phyloP scores from a whole-genome alignment of 2,888 invertebrate species.

The Acrobasis repandana region DNA sequence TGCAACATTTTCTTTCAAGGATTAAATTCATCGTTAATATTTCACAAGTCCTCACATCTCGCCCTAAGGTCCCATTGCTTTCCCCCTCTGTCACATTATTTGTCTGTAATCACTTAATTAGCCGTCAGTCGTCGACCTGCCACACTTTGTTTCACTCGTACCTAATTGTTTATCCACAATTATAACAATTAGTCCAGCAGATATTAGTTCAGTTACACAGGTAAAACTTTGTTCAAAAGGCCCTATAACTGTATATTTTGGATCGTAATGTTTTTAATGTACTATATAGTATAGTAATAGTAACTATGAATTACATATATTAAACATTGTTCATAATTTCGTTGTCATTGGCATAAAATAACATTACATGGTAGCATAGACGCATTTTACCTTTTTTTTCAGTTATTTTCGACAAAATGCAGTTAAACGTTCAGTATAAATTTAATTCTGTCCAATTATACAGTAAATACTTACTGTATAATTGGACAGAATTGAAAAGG shows the following conservation, averaged over 20 bases:
- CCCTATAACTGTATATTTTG: neutral
- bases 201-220: neutral
- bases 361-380: too few species aligned
- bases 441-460: neutral
- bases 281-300: too few species aligned
- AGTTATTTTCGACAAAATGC: too few species aligned
- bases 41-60: too few species aligned
- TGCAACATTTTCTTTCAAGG: too few species aligned
- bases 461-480: neutral
- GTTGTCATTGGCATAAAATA: too few species aligned
- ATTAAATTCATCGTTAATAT: too few species aligned
- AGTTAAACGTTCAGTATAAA: neutral
- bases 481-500: neutral
- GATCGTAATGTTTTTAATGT: too few species aligned
- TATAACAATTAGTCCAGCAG: neutral
- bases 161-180: constrained; percentile 6
- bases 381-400: too few species aligned
- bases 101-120: neutral
- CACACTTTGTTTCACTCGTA: constrained; percentile 16
- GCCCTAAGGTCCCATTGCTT: too few species aligned
- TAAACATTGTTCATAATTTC: too few species aligned
- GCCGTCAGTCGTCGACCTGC: constrained; percentile 4
- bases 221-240: neutral
- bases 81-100: neutral
- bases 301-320: too few species aligned